These are phyloP conservation scores for Champsocephalus gunnari DNA, from an alignment of 2,797 vertebrate species.

Conservation along the genomic window DNA sequence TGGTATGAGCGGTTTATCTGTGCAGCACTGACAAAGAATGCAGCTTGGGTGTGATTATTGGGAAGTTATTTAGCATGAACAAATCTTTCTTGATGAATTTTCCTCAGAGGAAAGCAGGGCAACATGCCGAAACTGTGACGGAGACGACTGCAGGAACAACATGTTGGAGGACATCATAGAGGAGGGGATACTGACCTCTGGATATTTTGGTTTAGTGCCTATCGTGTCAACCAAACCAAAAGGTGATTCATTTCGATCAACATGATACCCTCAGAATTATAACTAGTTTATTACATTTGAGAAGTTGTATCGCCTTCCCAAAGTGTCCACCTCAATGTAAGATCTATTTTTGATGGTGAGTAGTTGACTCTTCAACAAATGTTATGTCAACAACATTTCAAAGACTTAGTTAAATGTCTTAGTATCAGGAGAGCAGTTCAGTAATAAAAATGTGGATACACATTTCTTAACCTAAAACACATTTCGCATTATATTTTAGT, in stretches of 20 bases:
- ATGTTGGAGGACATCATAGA: slow-evolving; percentile 69
- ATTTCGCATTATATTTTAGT: too few species aligned
- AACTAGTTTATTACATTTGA: not conserved
- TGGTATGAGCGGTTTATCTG: fast-evolving
- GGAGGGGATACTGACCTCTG: slow-evolving; percentile 68
- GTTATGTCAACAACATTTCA: too few species aligned
- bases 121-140: slow-evolving; percentile 74
- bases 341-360: not conserved
- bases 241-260: slow-evolving; percentile 29
- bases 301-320: not conserved
- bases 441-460: too few species aligned
- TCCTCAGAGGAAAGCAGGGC: slow-evolving; percentile 56
- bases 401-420: too few species aligned
- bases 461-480: too few species aligned
- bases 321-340: not conserved
- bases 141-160: slow-evolving; percentile 74
- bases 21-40: not conserved
- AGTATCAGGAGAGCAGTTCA: too few species aligned
- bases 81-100: not conserved
- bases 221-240: slow-evolving; percentile 57
- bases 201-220: slow-evolving; percentile 68
- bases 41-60: not conserved
- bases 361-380: not conserved
- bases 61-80: not conserved
- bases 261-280: not conserved